These are phyloP conservation scores for Liopterus haemorrhoidalis DNA, from an alignment of 2,888 invertebrate species.

Conservation along the genomic window DNA sequence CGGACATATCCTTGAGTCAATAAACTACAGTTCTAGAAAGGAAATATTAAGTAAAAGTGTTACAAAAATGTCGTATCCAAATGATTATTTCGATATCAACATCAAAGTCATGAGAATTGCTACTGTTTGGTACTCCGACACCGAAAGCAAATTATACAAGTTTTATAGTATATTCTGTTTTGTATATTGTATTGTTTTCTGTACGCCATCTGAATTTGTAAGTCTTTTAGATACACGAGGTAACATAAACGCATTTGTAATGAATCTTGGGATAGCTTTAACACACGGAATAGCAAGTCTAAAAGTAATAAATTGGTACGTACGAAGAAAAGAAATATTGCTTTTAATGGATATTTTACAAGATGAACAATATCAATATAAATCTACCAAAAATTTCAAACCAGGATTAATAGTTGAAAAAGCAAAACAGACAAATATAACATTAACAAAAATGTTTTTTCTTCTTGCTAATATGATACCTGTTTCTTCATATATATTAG, in stretches of 20 bases:
- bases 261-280: conserved; percentile 32
- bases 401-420: conserved; percentile 24
- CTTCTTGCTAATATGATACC: conserved; percentile 17
- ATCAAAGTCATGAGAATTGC: conserved; percentile 29
- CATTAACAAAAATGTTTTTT: conserved; percentile 17
- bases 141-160: conserved; percentile 12
- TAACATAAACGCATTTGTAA: conserved; percentile 30
- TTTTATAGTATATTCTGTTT: conserved; percentile 21
- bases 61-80: too few species aligned
- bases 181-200: conserved; percentile 27
- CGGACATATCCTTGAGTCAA: too few species aligned
- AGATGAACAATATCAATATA: conserved; percentile 24
- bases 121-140: conserved; percentile 30
- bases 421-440: conserved; percentile 28
- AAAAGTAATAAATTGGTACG: conserved; percentile 32
- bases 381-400: conserved; percentile 27
- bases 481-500: conserved; percentile 14
- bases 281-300: conserved; percentile 30
- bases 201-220: conserved; percentile 30
- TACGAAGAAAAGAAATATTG: conserved; percentile 27
- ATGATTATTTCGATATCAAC: conserved; percentile 30
- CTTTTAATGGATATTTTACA: conserved; percentile 27
- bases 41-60: too few species aligned
- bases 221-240: conserved; percentile 22
- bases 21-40: too few species aligned